Evolutionary conservation across 2,797 vertebrate genomes (phyloP).

Genomic region (Leptodactylus fallax): DNA sequence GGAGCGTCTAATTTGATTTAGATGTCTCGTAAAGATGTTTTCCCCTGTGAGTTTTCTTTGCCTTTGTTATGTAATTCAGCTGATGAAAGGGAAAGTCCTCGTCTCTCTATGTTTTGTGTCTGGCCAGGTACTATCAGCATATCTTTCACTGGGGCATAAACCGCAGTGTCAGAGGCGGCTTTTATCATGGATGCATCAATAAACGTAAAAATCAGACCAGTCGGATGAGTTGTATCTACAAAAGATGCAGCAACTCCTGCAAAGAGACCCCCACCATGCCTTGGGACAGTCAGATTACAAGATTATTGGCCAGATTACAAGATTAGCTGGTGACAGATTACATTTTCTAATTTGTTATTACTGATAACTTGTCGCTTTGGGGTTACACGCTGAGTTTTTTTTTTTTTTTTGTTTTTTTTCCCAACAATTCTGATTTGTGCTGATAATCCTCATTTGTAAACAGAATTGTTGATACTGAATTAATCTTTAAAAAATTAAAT

Average conservation of each 20-base stretch:
- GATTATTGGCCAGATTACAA: constrained; percentile 5
- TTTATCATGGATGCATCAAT: constrained; percentile 43
- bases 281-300: not conserved
- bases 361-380: not conserved
- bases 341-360: not conserved
- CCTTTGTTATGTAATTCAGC: constrained; percentile 60
- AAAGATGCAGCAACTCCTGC: constrained; percentile 6
- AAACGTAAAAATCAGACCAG: constrained; percentile 42
- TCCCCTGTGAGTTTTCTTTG: constrained; percentile 25
- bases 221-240: constrained; percentile 37
- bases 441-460: too few relatives aligned
- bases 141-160: constrained; percentile 45
- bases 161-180: constrained; percentile 16
- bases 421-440: too few relatives aligned
- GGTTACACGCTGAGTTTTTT: not conserved
- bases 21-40: constrained; percentile 63
- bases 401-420: too few relatives aligned
- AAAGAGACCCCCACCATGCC: constrained; percentile 14
- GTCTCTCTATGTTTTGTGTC: constrained; percentile 50
- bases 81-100: constrained; percentile 52
- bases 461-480: too few relatives aligned
- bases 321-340: not conserved
- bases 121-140: constrained; percentile 48
- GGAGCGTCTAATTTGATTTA: constrained; percentile 51
- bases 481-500: too few relatives aligned